These are phyloP conservation scores for Drosophila sproati DNA, from an alignment of 1,140 invertebrate species.

Conservation along the genomic window DNA sequence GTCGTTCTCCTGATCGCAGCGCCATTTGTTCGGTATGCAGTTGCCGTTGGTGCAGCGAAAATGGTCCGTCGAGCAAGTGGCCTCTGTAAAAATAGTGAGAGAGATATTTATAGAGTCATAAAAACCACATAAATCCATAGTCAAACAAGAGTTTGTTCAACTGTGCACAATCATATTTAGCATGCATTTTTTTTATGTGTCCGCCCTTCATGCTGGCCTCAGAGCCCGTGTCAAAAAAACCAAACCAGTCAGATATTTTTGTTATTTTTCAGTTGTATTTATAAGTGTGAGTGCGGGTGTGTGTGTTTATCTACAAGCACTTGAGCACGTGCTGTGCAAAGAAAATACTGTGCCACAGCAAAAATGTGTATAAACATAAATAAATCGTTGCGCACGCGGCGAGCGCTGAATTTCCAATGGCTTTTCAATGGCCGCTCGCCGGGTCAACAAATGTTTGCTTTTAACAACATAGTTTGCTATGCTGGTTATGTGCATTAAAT, in stretches of 20 bases:
- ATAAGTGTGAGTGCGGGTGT: constrained; percentile 10
- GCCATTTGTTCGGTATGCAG: constrained; percentile 88
- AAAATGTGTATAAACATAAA: constrained; percentile 48
- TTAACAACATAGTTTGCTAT: constrained; percentile 15
- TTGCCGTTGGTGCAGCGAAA: constrained; percentile 87
- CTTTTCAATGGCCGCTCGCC: constrained; percentile 59
- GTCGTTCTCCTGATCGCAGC: constrained; percentile 88
- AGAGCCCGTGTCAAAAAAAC: constrained; percentile 55
- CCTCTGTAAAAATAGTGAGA: constrained; percentile 63
- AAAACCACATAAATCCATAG: constrained; percentile 9
- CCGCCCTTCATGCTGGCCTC: too few species aligned
- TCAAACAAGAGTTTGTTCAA: constrained; percentile 35
- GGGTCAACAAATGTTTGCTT: constrained; percentile 36
- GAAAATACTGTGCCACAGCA: constrained; percentile 29
- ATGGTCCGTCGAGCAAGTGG: constrained; percentile 80
- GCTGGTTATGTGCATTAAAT: constrained; percentile 23
- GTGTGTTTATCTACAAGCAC: constrained; percentile 67
- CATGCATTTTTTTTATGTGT: neutral
- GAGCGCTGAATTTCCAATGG: constrained; percentile 43
- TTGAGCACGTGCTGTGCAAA: constrained; percentile 75
- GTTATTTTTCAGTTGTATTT: constrained; percentile 14
- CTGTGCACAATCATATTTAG: neutral
- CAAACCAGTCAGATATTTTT: constrained; percentile 36
- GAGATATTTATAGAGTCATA: neutral
- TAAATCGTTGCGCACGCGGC: constrained; percentile 55